These are phyloP conservation scores for Artibeus jamaicensis DNA, from an alignment of 2,797 vertebrate species.

Conservation along the genomic window DNA sequence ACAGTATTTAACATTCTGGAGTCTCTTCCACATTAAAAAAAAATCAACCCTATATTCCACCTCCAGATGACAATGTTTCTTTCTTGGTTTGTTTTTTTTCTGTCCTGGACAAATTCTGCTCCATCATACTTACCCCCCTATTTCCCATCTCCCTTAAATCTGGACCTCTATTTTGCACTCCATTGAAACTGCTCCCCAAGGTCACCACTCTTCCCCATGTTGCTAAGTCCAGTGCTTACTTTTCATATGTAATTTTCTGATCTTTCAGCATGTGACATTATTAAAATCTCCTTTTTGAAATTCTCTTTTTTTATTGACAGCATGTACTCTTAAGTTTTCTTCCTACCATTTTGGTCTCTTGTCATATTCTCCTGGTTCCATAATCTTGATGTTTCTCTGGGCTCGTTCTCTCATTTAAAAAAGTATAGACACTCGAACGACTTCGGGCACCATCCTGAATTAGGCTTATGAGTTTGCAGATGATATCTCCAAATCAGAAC, in stretches of 20 bases:
- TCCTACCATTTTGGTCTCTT: neutral
- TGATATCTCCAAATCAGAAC: neutral
- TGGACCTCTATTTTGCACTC: neutral
- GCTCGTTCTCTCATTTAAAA: neutral
- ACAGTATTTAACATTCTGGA: neutral
- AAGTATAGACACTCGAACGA: neutral
- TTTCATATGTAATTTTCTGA: neutral
- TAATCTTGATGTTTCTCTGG: neutral
- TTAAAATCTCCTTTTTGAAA: neutral
- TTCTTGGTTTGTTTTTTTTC: neutral
- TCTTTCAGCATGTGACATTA: neutral
- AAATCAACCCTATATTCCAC: neutral
- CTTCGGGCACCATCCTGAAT: neutral
- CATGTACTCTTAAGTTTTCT: neutral
- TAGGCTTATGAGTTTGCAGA: neutral
- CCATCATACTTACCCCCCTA: neutral
- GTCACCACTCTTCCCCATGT: neutral
- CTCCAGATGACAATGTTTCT: neutral
- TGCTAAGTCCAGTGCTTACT: neutral
- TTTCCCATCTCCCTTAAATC: neutral
- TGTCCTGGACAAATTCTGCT: neutral
- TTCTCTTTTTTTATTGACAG: neutral
- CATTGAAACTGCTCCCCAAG: neutral
- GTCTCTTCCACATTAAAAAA: neutral
- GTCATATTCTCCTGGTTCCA: neutral